These are phyloP conservation scores for Eupithecia exiguata DNA, from an alignment of 2,888 invertebrate species.

Conservation along the genomic window DNA sequence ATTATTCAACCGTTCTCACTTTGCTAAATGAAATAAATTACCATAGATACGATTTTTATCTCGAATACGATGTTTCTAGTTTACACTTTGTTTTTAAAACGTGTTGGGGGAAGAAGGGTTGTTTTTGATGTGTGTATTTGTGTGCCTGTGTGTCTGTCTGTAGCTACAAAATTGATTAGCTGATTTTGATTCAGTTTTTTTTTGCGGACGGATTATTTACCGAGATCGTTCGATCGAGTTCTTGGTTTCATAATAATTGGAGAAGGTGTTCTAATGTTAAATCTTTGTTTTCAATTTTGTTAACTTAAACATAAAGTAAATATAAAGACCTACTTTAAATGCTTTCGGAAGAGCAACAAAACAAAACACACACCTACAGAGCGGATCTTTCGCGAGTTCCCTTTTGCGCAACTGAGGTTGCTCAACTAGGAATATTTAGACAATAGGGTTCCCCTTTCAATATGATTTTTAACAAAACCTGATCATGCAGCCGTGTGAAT, in stretches of 20 bases:
- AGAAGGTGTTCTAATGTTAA: too few species aligned
- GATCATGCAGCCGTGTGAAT: neutral
- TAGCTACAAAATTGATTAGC: neutral
- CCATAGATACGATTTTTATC: constrained; percentile 50
- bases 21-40: constrained; percentile 65
- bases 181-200: too few species aligned
- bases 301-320: too few species aligned
- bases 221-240: too few species aligned
- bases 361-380: neutral
- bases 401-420: too few species aligned
- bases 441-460: too few species aligned
- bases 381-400: too few species aligned
- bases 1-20: constrained; percentile 62
- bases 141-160: neutral
- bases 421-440: too few species aligned
- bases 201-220: too few species aligned
- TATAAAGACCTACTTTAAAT: too few species aligned
- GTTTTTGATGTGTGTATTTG: neutral
- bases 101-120: neutral
- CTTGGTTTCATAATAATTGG: too few species aligned
- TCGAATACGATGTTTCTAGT: constrained; percentile 22
- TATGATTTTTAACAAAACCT: neutral
- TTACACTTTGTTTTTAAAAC: constrained; percentile 27
- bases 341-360: neutral
- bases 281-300: too few species aligned